Base-by-base conservation (phyloP, 2,888 invertebrate species). In the Phyllotreta cruciferae region DNA sequence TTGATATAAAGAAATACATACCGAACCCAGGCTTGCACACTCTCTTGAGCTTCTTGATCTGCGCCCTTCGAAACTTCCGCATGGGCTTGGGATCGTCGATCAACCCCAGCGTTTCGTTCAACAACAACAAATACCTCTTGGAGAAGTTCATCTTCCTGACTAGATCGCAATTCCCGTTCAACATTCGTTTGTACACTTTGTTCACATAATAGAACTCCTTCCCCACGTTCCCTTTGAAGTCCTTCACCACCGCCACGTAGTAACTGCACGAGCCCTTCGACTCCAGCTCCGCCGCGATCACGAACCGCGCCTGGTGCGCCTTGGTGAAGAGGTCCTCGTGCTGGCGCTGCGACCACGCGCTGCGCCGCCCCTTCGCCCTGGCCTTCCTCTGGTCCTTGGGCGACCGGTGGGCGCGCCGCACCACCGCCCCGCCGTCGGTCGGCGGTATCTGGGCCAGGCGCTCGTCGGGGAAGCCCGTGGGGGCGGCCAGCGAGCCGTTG, bases 231-330 rank as follows among this genome's bases (percentile, higher is more conserved):
- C 85, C 85, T 79, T 90, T 90, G 79, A 85, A 86, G 69, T 86
- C 84, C 68, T 85, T 82, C 71, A 85, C 82, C 70, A 90, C 87
- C 77, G 86, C 86, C 79, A 90, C 88, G 64, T 88, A 87, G 45
- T 10, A 57, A 11, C 54, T 14, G 62, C 55, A 70, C 11, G 64
- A 60, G 14, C 56, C 54, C 84, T 86, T 86, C 70, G 88, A 88
- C 68, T 86, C 78, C 63, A 86, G 88, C 75, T 86, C 87, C 65
- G 88, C 89, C 78, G 85, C 85, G 78, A 90, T 87, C 52, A 90
- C 87, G 58, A 87, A 87, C 69, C 87, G 86, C 67, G 89, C 88
- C 67, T 85, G 82, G 78, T 82, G 88, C 14, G 89, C 88, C 72
- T 88, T 82, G 74, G 87, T 85, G 53, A 86, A 85, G 62, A 88